Evolutionary conservation across 2,113 vertebrate genomes (phyloP).

Genomic region (Coracopsis vasa): DNA sequence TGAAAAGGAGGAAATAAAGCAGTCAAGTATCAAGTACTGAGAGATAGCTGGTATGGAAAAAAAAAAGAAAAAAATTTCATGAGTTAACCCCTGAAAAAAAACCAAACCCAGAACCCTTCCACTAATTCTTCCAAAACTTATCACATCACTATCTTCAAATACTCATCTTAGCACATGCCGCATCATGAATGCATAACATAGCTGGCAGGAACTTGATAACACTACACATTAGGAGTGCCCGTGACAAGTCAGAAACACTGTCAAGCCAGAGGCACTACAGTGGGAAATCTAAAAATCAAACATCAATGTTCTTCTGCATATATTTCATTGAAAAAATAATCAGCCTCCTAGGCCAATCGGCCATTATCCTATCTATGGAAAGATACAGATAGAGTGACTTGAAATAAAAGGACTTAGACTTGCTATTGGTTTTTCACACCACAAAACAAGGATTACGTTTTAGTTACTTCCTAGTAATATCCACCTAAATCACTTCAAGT

Average conservation of each 20-base stretch:
- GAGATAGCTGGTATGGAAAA: background rate
- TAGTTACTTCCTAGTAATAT: background rate
- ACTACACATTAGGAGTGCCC: background rate
- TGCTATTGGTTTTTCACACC: background rate
- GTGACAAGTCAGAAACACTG: background rate
- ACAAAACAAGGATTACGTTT: background rate
- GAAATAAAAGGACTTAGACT: background rate
- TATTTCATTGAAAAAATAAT: background rate
- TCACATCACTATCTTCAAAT: background rate
- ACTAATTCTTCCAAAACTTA: background rate
- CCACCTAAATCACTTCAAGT: background rate
- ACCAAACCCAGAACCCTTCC: accelerated
- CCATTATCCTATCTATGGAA: background rate
- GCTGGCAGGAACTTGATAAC: background rate
- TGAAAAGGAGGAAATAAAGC: conserved; percentile 45
- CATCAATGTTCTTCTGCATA: background rate
- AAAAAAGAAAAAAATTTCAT: background rate
- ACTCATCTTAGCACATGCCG: background rate
- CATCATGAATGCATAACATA: background rate
- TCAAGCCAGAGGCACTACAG: background rate
- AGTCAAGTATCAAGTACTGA: background rate
- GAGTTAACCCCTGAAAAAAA: background rate
- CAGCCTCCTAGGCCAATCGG: background rate
- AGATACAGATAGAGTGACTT: background rate
- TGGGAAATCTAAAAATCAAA: background rate